Conservation (phyloP, 2,113 vertebrate genomes). For the Brienomyrus brachyistius region DNA sequence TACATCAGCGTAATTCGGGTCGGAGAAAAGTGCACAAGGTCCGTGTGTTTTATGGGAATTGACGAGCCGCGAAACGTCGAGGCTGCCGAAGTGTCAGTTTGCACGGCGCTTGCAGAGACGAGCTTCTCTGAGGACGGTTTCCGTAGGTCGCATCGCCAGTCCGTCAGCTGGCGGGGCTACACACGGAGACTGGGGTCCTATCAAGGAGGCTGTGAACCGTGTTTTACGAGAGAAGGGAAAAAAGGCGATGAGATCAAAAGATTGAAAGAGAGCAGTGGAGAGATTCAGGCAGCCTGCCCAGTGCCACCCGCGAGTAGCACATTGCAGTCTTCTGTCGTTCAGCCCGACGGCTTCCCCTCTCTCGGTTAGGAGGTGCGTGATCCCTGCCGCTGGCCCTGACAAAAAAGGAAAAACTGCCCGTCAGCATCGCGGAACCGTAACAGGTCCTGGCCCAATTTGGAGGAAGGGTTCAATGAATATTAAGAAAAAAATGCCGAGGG, state of each 20-base stretch:
- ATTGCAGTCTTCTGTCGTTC: background rate
- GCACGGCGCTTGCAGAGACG: slow-evolving; percentile 5
- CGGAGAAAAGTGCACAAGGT: slow-evolving; percentile 13
- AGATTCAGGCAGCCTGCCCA: background rate
- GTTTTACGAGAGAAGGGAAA: slow-evolving; percentile 2
- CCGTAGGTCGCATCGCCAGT: slow-evolving; percentile 25
- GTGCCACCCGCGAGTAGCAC: background rate
- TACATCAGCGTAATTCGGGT: slow-evolving; percentile 4
- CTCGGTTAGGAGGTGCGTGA: background rate
- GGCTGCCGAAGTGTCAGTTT: slow-evolving; percentile 19
- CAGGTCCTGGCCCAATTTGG: background rate
- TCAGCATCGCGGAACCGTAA: background rate
- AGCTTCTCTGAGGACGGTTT: slow-evolving; percentile 16
- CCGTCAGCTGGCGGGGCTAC: slow-evolving; percentile 23
- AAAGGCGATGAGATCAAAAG: slow-evolving; percentile 12
- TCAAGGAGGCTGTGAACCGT: slow-evolving; percentile 11
- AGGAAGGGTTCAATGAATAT: background rate
- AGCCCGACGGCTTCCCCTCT: background rate
- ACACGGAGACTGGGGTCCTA: slow-evolving; percentile 19
- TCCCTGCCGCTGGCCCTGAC: background rate
- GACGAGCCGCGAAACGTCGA: background rate
- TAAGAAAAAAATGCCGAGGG: background rate
- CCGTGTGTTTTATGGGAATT: background rate
- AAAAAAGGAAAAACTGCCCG: background rate
- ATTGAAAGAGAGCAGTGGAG: background rate